A percentile compares a stretch with the other conserved stretches of the same genome.
phyloP scores from a whole-genome alignment of 2,797 vertebrate genomes.

The Enteromius argenteus region DNA sequence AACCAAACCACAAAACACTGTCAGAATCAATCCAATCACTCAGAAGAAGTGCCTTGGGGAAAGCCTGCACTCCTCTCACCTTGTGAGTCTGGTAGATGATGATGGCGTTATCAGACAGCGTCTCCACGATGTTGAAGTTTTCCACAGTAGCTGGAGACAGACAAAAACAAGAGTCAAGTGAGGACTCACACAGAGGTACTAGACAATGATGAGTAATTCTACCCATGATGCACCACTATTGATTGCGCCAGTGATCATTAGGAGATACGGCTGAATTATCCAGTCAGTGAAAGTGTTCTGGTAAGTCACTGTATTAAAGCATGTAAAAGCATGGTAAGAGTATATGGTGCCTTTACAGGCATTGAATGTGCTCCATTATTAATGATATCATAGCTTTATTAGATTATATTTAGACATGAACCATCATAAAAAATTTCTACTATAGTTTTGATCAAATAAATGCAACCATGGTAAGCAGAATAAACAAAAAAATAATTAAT shows the following conservation, averaged over 20 bases:
- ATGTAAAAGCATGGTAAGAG: conserved; percentile 5
- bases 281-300: neutral
- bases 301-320: neutral
- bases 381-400: neutral
- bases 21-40: neutral
- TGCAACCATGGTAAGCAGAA: neutral
- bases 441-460: neutral
- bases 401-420: neutral
- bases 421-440: neutral
- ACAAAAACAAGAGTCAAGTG: neutral
- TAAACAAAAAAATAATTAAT: too few species aligned
- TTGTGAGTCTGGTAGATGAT: conserved; percentile 98
- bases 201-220: neutral
- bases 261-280: neutral
- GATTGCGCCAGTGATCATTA: neutral
- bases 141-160: conserved; percentile 90
- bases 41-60: neutral
- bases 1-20: neutral
- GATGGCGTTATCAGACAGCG: conserved; percentile 91
- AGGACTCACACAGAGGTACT: neutral
- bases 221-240: neutral
- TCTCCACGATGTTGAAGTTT: conserved; percentile 96
- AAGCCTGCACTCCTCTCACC: conserved; percentile 74
- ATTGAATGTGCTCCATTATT: neutral
- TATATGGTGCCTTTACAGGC: neutral